phyloP scores from a whole-genome alignment of 2,888 invertebrate genomes.

The Dione juno region DNA sequence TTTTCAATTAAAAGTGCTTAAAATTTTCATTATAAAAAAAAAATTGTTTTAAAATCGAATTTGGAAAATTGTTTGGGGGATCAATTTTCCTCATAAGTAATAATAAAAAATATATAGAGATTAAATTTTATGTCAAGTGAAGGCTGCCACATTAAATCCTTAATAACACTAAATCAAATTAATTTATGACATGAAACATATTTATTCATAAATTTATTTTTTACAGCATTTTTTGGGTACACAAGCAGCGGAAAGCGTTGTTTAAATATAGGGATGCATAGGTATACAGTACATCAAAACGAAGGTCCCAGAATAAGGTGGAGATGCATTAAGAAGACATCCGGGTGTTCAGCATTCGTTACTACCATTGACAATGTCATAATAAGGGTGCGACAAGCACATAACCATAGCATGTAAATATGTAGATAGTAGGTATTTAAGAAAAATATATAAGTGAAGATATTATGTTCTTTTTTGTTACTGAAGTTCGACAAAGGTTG shows the following conservation, averaged over 20 bases:
- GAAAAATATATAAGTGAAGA: not conserved
- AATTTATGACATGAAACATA: not conserved
- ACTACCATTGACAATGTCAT: slow-evolving; percentile 60
- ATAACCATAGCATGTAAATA: slow-evolving; percentile 54
- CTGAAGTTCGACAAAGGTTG: not conserved
- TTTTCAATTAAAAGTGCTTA: no score
- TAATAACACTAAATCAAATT: not conserved
- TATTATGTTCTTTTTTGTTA: not conserved
- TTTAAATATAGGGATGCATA: slow-evolving; percentile 59
- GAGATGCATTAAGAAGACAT: slow-evolving; percentile 62
- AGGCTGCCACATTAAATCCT: no score
- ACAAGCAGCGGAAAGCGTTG: slow-evolving; percentile 66
- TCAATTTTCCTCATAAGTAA: no score
- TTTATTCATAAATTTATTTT: slow-evolving; percentile 17
- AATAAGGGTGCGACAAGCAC: slow-evolving; percentile 53
- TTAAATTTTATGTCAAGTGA: no score
- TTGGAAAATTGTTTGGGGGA: no score
- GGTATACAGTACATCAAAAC: slow-evolving; percentile 69
- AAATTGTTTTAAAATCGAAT: no score
- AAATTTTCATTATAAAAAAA: no score
- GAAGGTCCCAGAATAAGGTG: slow-evolving; percentile 67
- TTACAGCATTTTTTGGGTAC: slow-evolving; percentile 60
- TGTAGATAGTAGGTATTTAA: not conserved
- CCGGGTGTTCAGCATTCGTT: slow-evolving; percentile 62
- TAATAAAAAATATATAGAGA: no score